Conservation (phyloP, 2,113 vertebrate species). For the Halcyon senegalensis region DNA sequence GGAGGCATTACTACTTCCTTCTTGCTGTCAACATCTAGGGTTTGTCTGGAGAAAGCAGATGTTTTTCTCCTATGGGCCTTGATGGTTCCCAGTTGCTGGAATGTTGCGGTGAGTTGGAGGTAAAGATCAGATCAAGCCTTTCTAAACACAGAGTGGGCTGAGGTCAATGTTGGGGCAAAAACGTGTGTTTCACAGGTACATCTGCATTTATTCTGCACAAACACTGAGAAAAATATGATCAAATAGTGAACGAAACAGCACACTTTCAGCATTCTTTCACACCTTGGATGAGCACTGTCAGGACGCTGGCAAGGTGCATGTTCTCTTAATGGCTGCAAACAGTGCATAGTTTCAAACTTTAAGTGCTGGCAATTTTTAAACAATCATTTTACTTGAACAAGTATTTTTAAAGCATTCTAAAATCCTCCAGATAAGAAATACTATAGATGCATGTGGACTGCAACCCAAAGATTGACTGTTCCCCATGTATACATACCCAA, state of each 20-base stretch:
- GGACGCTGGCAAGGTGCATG: background rate
- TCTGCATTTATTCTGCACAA: background rate
- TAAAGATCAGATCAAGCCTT: background rate
- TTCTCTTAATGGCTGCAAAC: background rate
- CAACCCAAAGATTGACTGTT: background rate
- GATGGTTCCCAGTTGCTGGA: background rate
- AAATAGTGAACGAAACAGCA: background rate
- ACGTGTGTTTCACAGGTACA: background rate
- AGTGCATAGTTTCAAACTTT: background rate
- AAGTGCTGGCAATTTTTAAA: background rate
- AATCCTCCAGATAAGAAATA: background rate
- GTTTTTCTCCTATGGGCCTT: background rate
- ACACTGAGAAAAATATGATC: background rate
- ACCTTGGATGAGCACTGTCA: background rate
- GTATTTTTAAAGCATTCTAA: background rate
- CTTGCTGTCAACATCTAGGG: background rate
- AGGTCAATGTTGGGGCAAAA: accelerated
- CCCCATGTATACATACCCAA: background rate
- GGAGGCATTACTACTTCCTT: background rate
- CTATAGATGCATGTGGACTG: background rate
- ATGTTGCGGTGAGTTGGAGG: background rate
- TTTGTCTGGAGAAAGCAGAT: background rate
- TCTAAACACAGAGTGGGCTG: background rate
- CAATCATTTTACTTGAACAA: background rate
- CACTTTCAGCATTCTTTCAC: background rate